phyloP scores from a whole-genome alignment of 2,113 vertebrate species.

The Cyanoramphus novaezelandiae region DNA sequence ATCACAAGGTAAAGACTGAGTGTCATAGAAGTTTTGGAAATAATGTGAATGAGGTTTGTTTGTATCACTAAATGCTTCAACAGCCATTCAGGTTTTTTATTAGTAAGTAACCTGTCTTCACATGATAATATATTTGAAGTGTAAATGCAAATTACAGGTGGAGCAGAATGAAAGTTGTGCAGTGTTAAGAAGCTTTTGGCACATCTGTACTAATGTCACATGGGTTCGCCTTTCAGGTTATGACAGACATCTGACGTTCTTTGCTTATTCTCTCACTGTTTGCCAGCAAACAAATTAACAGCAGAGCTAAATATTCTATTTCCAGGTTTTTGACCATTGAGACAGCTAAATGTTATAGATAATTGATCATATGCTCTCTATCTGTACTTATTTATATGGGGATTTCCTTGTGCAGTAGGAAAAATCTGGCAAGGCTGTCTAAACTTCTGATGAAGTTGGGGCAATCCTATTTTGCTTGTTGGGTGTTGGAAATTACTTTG shows the following conservation, averaged over 20 bases:
- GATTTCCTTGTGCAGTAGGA: neutral
- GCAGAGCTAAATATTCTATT: neutral
- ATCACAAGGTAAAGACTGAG: conserved; percentile 81
- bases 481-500: neutral
- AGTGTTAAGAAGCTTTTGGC: neutral
- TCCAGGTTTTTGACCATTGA: neutral
- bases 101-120: neutral
- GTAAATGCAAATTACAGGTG: neutral
- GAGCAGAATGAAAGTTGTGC: neutral
- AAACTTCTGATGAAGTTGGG: neutral
- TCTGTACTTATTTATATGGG: neutral
- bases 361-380: neutral
- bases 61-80: neutral
- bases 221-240: neutral
- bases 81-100: neutral
- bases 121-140: neutral
- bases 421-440: neutral
- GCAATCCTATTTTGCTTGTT: neutral
- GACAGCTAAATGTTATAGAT: neutral
- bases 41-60: neutral
- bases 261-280: neutral
- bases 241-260: neutral
- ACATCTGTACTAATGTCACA: neutral
- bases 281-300: neutral
- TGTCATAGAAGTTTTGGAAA: neutral